Percentiles rank a stretch among this genome's conserved stretches.
phyloP scores from a whole-genome alignment of 2,888 invertebrate genomes.

The Temnothorax unifasciatus region DNA sequence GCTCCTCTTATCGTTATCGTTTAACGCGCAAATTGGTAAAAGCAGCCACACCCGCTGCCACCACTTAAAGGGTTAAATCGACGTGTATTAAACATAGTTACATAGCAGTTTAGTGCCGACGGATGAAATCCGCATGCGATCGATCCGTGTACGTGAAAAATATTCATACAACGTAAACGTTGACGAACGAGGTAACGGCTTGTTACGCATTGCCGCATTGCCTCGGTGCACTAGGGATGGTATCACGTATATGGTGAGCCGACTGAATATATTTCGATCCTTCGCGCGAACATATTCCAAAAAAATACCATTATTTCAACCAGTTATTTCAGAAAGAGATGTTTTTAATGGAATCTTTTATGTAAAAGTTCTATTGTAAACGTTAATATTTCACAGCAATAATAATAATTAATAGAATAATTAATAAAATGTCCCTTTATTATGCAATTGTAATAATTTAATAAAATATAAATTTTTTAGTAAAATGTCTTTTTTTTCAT shows the following conservation, averaged over 20 bases:
- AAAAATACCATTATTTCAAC: slow-evolving; percentile 8
- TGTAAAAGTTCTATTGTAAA: neutral
- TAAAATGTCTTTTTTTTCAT: neutral
- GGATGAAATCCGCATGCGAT: slow-evolving; percentile 21
- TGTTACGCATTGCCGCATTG: slow-evolving; percentile 42
- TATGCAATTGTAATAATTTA: neutral
- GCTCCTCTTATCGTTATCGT: slow-evolving; percentile 45
- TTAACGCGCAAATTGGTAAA: slow-evolving; percentile 51
- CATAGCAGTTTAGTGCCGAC: neutral
- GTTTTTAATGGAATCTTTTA: neutral
- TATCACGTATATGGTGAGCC: slow-evolving; percentile 28
- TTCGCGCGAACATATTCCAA: slow-evolving; percentile 1
- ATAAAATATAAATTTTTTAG: neutral
- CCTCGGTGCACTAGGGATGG: slow-evolving; percentile 13
- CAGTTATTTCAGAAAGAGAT: neutral
- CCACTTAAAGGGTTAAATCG: slow-evolving; percentile 49
- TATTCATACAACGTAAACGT: slow-evolving; percentile 48
- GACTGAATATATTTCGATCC: neutral
- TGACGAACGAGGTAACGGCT: slow-evolving; percentile 48
- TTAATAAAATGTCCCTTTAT: neutral
- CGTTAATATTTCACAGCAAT: neutral
- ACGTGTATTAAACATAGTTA: slow-evolving; percentile 25
- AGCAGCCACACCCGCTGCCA: slow-evolving; percentile 22
- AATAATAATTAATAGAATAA: neutral
- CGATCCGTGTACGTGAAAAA: slow-evolving; percentile 35